Base-by-base conservation (phyloP, 2,797 vertebrate genomes). In the Anniella stebbinsi region DNA sequence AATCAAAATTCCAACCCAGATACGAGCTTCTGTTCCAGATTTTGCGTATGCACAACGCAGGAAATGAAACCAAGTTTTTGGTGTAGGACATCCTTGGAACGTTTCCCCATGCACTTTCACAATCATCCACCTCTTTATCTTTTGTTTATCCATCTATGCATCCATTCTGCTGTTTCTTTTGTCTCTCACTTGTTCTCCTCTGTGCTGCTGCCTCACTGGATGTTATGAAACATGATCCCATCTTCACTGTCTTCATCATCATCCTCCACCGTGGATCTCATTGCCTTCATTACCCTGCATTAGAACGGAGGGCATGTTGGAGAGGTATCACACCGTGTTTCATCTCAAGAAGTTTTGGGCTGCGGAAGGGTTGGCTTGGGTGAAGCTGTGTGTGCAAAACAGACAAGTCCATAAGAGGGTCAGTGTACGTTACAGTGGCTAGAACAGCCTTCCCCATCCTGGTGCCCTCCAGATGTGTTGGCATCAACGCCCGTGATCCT, bases 301-400 rank as follows among this genome's bases (percentile, higher is more conserved):
- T 76, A 90, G 89, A 87, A 90, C 67, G 85, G 85, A 77, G 72
- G 85, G 8, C 86, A 87, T 57, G 63, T 76, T 36, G 85, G 89
- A 87, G 80, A 87, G 89, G 88, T 86, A 87, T 76, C 45, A 10
- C 18, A 30, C 2, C 15, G n/a, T 67, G 23, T 89, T 67, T 84
- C n/a, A 84, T 76, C 33, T 41, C 72, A 45, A 13, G 51, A 33
- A 23, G 28, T 25, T 54, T 6, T 76, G 45, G 36, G n/a, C 38
- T 36, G 4, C 21, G 33, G 76, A 66, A 36, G 60, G 33, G n/a
- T 11, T 73, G 66, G 23, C 33, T 67, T 21, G 12, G 21, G 38
- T 17, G 38, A 13, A 33, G 38, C 33, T 51, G 21, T 54, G 63
- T 69, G 76, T 48, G 54, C 4, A 0, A 33, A 36, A 23, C 9